These are phyloP conservation scores for Mohoua ochrocephala DNA, from an alignment of 2,113 vertebrate species.

Conservation along the genomic window DNA sequence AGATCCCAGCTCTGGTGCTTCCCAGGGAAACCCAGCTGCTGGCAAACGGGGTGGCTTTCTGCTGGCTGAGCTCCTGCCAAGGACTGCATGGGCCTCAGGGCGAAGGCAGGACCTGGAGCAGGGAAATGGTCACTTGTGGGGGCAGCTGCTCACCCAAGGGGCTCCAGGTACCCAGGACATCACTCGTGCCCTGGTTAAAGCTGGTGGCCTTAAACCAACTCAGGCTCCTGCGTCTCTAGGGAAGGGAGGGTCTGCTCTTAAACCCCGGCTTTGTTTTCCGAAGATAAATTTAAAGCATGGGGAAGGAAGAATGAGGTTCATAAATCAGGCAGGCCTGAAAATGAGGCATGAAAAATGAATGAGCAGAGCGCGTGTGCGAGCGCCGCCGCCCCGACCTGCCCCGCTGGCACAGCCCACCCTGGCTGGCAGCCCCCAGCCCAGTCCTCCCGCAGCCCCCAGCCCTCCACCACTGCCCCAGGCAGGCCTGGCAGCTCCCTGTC, in stretches of 20 bases:
- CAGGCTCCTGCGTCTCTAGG: neutral
- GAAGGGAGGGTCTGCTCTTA: neutral
- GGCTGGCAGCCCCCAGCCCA: neutral
- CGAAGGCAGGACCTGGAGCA: neutral
- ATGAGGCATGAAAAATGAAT: slow-evolving; percentile 46
- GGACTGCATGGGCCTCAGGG: neutral
- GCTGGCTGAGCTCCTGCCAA: neutral
- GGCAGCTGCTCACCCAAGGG: neutral
- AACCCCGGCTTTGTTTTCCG: neutral
- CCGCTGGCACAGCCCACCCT: neutral
- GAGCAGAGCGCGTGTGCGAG: neutral
- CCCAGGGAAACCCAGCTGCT: neutral
- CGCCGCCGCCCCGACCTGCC: accelerated
- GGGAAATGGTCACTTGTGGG: neutral
- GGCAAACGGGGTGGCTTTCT: neutral
- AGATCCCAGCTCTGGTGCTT: neutral
- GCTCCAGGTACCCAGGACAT: neutral
- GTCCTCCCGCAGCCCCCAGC: neutral
- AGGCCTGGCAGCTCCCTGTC: neutral
- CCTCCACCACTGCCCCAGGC: neutral
- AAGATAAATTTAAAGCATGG: slow-evolving; percentile 49
- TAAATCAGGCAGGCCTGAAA: slow-evolving; percentile 46
- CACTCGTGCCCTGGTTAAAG: neutral
- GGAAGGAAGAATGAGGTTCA: slow-evolving; percentile 37
- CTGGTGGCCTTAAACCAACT: neutral